Evolutionary conservation across 2,797 vertebrate genomes (phyloP).

Genomic region (Sebastes oblongus): DNA sequence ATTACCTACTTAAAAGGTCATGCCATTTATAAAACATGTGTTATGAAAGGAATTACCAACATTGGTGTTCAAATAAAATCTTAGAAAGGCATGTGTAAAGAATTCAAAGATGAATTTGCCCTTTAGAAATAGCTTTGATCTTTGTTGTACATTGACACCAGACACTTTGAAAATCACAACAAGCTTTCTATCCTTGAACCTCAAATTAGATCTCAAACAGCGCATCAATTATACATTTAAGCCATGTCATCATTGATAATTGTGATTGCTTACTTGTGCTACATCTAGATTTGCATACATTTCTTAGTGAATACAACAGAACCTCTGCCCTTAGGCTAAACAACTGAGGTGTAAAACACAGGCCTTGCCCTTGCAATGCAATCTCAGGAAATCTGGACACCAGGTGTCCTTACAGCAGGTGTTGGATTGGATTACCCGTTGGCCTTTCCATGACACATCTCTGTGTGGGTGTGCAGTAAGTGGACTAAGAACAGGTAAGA

Average conservation of each 20-base stretch:
- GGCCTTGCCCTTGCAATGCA: constrained; percentile 19
- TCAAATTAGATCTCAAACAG: background rate
- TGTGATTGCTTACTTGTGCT: background rate
- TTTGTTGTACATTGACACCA: background rate
- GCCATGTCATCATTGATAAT: background rate
- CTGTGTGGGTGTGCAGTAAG: constrained; percentile 79
- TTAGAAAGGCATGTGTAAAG: background rate
- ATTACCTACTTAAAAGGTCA: background rate
- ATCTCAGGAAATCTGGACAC: constrained; percentile 61
- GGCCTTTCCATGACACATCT: constrained; percentile 74
- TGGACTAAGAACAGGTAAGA: constrained; percentile 81
- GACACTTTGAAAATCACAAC: background rate
- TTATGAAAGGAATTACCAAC: background rate
- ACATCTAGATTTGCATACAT: background rate
- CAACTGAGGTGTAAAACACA: constrained; percentile 45
- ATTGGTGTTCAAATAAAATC: background rate
- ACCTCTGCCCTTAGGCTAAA: background rate
- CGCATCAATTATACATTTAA: background rate
- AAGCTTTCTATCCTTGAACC: background rate
- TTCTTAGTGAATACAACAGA: background rate
- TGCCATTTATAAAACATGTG: background rate
- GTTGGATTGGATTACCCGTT: constrained; percentile 66
- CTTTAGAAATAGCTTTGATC: background rate
- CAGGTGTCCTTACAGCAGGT: constrained; percentile 72
- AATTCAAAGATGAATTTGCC: background rate